Evolutionary conservation across 1,140 invertebrate species (phyloP), one percentile per base, ranked within the genome.

Genomic region (Sitobion miscanthi): DNA sequence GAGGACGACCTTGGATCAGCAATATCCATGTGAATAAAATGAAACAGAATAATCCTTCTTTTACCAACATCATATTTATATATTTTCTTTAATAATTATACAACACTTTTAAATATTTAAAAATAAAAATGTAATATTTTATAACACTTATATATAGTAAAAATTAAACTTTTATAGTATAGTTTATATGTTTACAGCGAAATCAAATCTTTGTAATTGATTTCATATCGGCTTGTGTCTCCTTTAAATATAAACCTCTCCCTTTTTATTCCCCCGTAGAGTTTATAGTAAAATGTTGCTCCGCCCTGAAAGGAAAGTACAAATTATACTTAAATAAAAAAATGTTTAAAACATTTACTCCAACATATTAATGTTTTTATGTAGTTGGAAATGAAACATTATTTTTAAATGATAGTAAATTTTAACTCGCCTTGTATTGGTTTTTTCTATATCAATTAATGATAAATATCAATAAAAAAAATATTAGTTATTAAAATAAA

Each of bases 181-280:
- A 21, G 3, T 8, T 42, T 85, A 11, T 83, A 54, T 85, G 82
- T 86, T 86, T 86, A 86, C 82, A 54, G 14, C 25, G 21, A 57
- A 42, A 38, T 85, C 11, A 83, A 85, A 85, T 25, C 7, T 54
- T 93, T n/a, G 49, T 54, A 93, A 93, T 85, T 86, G 49, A 54
- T 86, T 85, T 38, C 35, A 93, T 86, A 86, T 86, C 1, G 82
- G 45, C 49, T 54, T 42, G 42, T 4, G 77, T 93, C 77, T 93
- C 91, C 91, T 93, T 93, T 93, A 93, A 93, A 93, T 93, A 93
- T 93, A 38, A 83, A 86, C 91, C 91, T 93, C 91, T 93, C 91
- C 91, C 82, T 93, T 86, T 93, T 9, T 42, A 52, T 86, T 86
- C 49, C 30, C 82, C 82, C 49, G 49, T 54, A 83, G 45, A 52